Percentiles rank a stretch among this genome's conserved stretches.
phyloP scores from a whole-genome alignment of 2,888 invertebrate species.

The Tachina fera region DNA sequence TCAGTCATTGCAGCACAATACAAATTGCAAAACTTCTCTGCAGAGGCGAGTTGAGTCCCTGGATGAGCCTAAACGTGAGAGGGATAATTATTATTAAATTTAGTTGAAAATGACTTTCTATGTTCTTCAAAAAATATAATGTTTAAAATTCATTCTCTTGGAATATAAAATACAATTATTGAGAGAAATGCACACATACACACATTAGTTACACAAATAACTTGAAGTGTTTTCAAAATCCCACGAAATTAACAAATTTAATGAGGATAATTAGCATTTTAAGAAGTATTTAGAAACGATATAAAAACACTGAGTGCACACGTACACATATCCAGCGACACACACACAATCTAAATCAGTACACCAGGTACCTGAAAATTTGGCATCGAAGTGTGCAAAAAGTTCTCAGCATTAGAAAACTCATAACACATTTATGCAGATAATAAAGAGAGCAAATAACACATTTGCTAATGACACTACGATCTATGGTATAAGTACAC shows the following conservation, averaged over 20 bases:
- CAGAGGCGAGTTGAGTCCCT: too few species aligned
- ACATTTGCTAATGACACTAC: neutral
- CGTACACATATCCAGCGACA: neutral
- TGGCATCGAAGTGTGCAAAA: constrained; percentile 22
- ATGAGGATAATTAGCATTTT: constrained; percentile 38
- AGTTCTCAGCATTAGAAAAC: constrained; percentile 6
- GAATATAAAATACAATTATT: too few species aligned
- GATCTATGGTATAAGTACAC: constrained; percentile 26
- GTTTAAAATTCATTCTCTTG: too few species aligned
- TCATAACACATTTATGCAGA: neutral
- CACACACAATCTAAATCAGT: neutral
- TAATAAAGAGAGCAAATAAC: constrained; percentile 12
- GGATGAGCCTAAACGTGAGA: too few species aligned
- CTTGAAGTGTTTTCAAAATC: neutral
- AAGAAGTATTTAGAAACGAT: neutral
- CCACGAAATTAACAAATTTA: constrained; percentile 9
- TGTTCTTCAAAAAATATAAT: too few species aligned
- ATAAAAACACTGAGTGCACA: neutral
- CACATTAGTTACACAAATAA: neutral
- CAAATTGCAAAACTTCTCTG: too few species aligned
- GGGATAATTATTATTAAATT: too few species aligned
- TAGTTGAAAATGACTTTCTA: too few species aligned
- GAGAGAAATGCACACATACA: too few species aligned
- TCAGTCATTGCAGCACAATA: too few species aligned
- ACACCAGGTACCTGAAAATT: neutral